These are phyloP conservation scores for Glaucidium brasilianum DNA, from an alignment of 2,113 vertebrate genomes.

Conservation along the genomic window DNA sequence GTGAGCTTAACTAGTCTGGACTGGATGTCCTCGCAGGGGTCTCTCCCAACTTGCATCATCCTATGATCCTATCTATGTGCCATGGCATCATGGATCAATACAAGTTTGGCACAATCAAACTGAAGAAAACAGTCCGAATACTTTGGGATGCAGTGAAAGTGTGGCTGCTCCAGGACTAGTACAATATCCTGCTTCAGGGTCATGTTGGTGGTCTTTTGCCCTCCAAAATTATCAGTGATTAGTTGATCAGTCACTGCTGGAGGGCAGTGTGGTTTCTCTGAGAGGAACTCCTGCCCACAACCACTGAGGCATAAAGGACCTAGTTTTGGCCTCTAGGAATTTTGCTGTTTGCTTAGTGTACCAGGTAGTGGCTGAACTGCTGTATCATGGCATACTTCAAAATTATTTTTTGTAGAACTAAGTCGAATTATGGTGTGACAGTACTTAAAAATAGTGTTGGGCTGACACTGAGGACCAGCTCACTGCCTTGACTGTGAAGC, in stretches of 20 bases:
- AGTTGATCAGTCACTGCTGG: background rate
- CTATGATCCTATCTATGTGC: background rate
- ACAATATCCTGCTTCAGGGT: background rate
- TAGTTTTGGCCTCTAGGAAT: background rate
- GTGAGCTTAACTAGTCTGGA: background rate
- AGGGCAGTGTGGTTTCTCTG: background rate
- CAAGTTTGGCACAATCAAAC: background rate
- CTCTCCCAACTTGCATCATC: background rate
- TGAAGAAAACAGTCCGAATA: background rate
- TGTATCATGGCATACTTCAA: background rate
- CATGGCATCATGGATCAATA: background rate
- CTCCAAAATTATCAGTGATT: background rate
- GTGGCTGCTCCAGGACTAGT: background rate
- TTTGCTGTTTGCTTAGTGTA: background rate
- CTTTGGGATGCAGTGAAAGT: background rate
- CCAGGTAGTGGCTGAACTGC: background rate
- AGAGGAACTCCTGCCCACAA: background rate
- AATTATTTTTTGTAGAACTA: background rate
- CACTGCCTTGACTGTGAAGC: background rate
- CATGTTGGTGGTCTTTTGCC: background rate
- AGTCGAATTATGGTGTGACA: background rate
- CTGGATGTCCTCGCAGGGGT: background rate
- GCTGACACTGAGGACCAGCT: background rate
- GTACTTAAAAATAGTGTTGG: background rate
- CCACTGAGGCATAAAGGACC: background rate